Evolutionary conservation across 2,113 vertebrate species (phyloP), one percentile per base, ranked within the genome.

Genomic region (Sinosuthora webbiana): DNA sequence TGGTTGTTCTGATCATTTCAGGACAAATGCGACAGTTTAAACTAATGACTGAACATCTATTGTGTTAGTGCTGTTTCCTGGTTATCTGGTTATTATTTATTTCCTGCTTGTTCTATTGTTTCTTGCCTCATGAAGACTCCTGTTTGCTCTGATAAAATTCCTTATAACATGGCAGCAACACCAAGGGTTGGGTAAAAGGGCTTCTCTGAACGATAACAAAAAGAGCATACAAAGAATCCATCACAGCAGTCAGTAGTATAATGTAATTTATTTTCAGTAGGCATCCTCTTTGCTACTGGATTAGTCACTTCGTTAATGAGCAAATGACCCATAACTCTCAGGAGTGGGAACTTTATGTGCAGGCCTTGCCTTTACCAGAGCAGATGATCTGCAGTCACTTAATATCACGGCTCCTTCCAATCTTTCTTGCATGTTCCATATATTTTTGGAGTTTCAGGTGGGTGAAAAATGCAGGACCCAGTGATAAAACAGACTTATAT

Each of bases 41-140:
- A 63, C 85, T 75, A 94, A 89, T 56, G 79, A 63, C 69, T 59
- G 64, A 83, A 78, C 42, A 63, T 17, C 70, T 55, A 64, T 83
- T 82, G 73, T 94, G 80, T 13, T 45, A 60, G 37, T 71, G 44
- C 89, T 94, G 62, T 89, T 94, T 92, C 62, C 94, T 84, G 88
- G 86, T 87, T 86, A 85, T 96, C 92, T 96, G 83, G 73, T 94
- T 91, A 83, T 94, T 93, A 93, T 94, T 94, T 92, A 94, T 94
- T 91, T 84, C 88, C 67, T 56, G 81, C 89, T 95, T 87, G 89
- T 76, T 78, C 80, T 64, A 92, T 94, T 93, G 84, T 96, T 94
- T 92, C 92, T 95, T 92, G 94, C 74, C 83, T 95, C 91, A 83
- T 2, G 69, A 89, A 95, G 91, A 93, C 91, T 87, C 78, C 95